Evolutionary conservation across 2,888 invertebrate genomes (phyloP).

Genomic region (Leptopterna dolabrata): DNA sequence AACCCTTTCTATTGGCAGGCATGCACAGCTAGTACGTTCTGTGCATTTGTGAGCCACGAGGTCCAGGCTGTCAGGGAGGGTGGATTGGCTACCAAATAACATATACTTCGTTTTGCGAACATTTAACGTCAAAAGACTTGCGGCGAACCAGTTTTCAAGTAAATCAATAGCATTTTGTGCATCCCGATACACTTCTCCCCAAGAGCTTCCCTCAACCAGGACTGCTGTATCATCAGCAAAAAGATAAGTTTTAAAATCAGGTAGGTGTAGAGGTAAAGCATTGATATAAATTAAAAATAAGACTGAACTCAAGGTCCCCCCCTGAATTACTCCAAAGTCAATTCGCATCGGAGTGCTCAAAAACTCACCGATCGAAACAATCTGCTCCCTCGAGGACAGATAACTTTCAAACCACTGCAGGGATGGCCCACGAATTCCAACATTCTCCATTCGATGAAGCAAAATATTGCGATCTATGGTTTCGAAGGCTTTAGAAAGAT

Average conservation of each 20-base stretch:
- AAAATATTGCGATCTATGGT: background rate
- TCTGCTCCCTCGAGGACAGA: background rate
- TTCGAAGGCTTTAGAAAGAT: slow-evolving; percentile 1
- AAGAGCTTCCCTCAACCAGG: background rate
- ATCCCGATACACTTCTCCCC: background rate
- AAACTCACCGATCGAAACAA: background rate
- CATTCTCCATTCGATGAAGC: background rate
- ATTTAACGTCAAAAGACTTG: too few relatives aligned
- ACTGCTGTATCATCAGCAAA: slow-evolving; percentile 4
- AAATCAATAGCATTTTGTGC: too few relatives aligned
- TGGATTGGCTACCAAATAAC: too few relatives aligned
- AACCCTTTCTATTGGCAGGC: too few relatives aligned
- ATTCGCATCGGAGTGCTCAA: background rate
- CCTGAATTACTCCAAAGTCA: background rate
- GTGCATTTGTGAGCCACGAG: too few relatives aligned
- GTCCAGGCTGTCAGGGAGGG: too few relatives aligned
- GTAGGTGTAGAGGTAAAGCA: background rate
- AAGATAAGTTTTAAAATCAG: background rate
- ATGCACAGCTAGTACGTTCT: too few relatives aligned
- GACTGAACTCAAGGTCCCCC: background rate
- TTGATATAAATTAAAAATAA: background rate
- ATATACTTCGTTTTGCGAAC: too few relatives aligned
- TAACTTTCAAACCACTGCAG: background rate
- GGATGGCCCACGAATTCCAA: background rate
- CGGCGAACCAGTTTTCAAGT: too few relatives aligned